phyloP scores from a whole-genome alignment of 2,797 vertebrate genomes.

The Emys orbicularis region DNA sequence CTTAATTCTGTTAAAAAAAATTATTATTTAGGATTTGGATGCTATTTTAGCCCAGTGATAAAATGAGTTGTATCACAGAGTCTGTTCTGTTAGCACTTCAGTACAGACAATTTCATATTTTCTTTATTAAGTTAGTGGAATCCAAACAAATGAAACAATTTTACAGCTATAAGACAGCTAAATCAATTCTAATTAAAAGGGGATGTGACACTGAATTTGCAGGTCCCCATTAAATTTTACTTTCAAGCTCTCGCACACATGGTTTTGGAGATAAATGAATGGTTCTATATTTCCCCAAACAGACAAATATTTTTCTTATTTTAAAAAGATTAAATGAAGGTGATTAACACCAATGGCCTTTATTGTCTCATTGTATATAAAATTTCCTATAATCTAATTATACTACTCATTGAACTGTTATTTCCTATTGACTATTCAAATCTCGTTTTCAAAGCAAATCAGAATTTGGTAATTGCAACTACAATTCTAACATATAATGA shows the following conservation, averaged over 20 bases:
- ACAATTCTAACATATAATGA: background rate
- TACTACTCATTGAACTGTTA: background rate
- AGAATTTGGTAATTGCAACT: background rate
- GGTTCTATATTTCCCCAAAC: background rate
- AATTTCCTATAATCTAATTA: background rate
- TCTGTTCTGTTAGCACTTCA: background rate
- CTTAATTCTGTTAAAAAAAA: constrained; percentile 41
- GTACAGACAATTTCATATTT: constrained; percentile 28
- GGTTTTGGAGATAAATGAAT: background rate
- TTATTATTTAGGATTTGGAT: constrained; percentile 4
- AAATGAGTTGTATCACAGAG: constrained; percentile 25
- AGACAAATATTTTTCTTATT: background rate
- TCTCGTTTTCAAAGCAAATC: constrained; percentile 4
- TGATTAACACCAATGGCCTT: background rate
- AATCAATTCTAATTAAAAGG: background rate
- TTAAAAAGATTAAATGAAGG: constrained; percentile 12
- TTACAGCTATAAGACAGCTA: constrained; percentile 1
- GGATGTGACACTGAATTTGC: background rate
- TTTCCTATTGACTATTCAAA: background rate
- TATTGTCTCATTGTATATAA: background rate
- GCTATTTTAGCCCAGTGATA: constrained; percentile 23
- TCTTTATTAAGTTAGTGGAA: constrained; percentile 26
- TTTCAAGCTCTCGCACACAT: background rate
- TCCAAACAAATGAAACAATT: background rate
- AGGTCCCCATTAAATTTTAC: background rate